Evolutionary conservation across 2,888 invertebrate species (phyloP).

Genomic region (Cephus rjabovi): DNA sequence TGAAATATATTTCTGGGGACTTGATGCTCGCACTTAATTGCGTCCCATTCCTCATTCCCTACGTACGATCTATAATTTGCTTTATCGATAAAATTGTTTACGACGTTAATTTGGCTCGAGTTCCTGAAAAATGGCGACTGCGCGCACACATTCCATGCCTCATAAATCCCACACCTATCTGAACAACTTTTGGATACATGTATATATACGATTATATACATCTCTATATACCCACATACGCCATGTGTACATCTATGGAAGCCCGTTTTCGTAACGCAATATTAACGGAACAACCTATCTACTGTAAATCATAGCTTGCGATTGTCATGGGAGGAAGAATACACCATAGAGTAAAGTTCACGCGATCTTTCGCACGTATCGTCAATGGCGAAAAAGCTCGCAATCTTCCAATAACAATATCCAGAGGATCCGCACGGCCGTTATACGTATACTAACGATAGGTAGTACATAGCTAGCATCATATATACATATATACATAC

Average conservation of each 20-base stretch:
- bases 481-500: not conserved
- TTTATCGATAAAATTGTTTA: conserved; percentile 41
- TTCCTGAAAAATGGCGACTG: conserved; percentile 39
- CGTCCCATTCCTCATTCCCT: conserved; percentile 18
- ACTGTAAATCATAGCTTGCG: conserved; percentile 36
- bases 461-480: not conserved
- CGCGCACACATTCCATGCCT: conserved; percentile 28
- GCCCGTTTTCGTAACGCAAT: not conserved
- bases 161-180: conserved; percentile 34
- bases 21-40: not conserved
- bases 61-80: conserved; percentile 20
- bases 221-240: not conserved
- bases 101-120: conserved; percentile 42
- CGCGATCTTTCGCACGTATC: not conserved
- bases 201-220: not conserved
- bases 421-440: not conserved
- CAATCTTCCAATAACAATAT: not conserved
- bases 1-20: not conserved
- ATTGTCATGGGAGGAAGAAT: conserved; percentile 32
- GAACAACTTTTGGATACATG: not conserved
- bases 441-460: not conserved
- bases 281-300: conserved; percentile 23
- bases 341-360: not conserved
- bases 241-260: not conserved
- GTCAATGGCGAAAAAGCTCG: not conserved